Evolutionary conservation across 2,113 vertebrate genomes (phyloP).

Genomic region (Otis tarda): DNA sequence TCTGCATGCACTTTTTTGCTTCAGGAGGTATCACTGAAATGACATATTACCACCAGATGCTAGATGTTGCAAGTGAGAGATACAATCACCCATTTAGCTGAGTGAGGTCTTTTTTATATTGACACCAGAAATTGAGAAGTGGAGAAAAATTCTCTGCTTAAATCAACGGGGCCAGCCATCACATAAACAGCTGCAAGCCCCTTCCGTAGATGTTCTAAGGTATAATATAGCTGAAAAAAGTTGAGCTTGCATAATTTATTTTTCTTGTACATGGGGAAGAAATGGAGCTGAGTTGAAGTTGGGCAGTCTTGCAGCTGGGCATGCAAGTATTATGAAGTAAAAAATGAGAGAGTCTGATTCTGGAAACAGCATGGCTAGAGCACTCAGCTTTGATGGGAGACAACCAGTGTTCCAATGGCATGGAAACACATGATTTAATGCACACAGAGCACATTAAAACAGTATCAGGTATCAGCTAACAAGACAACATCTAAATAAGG

Average conservation of each 20-base stretch:
- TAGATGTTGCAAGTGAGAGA: not conserved
- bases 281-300: not conserved
- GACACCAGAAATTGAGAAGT: not conserved
- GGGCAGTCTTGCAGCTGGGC: not conserved
- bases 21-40: not conserved
- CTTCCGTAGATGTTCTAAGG: not conserved
- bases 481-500: constrained; percentile 23
- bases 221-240: not conserved
- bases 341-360: not conserved
- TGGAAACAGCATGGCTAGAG: not conserved
- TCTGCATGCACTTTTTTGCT: not conserved
- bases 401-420: not conserved
- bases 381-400: not conserved
- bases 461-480: not conserved
- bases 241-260: not conserved
- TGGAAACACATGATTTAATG: not conserved
- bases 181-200: not conserved
- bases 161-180: not conserved
- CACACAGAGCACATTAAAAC: not conserved
- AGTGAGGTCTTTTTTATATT: not conserved
- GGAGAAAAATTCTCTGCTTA: not conserved
- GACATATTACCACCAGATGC: not conserved
- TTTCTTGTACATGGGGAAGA: not conserved
- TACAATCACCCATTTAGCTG: not conserved
- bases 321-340: not conserved